Base-by-base conservation (phyloP, 2,113 vertebrate species). In the Platysternon megacephalum region DNA sequence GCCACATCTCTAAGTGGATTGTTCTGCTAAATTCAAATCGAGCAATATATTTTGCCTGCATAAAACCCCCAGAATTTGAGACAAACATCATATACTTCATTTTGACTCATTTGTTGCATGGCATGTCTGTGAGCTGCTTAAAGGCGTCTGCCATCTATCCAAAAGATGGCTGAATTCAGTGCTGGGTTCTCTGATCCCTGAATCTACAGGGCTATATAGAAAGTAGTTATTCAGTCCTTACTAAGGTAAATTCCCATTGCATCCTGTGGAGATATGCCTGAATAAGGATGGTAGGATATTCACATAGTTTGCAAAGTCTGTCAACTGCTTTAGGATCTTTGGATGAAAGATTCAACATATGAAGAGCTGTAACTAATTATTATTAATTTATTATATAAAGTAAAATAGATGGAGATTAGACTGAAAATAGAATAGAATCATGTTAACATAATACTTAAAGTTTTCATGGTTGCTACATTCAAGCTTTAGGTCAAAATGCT, bases 381-480 rank as follows among this genome's bases (percentile, higher is more conserved):
- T 82, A 76, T 85, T n/a, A n/a, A n/a, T 94, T 95, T 83, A 93
- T 93, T 58, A 72, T 39, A 28, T 72, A 29, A 94, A 93, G 89
- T 84, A 85, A 85, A 94, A 93, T 68, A 39, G 22, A 84, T 55
- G 35, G 5, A 26, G 65, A 29, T 48, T 79, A 82, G n/a, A 91
- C 0, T 55, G 21, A 94, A 58, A 35, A 84, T 26, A 9, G 85
- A 17, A 91, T 11, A 79, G 79, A 79, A 51, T 84, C 28, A 80
- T 0, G 0, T 68, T 68, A 79, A 52, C 90, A 13, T 93, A 88
- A 58, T 90, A 82, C 52, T 93, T 85, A 68, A 55, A 88, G 5
- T 81, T 35, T 6, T 76, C 79, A 51, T 42, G 19, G 78, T 79
- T 93, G 81, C 85, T 39, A 55, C 11, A 68, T 29, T 55, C 76